Base-by-base conservation (phyloP, 2,797 vertebrate species). In the Pterois miles region DNA sequence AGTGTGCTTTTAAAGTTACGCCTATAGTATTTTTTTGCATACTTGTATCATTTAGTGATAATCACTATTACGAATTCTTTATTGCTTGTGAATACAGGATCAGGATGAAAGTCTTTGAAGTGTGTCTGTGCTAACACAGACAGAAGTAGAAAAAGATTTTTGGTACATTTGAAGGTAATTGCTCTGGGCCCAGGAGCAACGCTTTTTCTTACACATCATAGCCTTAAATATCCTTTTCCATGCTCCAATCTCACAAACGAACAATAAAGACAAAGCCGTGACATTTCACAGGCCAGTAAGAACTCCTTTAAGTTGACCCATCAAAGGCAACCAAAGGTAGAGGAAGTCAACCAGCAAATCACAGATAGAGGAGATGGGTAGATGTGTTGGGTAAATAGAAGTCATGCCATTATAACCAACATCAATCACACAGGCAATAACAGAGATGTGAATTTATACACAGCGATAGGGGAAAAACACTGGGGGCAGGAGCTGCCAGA, bases 241-340 rank as follows among this genome's bases (percentile, higher is more conserved):
- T 27, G 0, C 67, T 72, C 33, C 57, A 50, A 65, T 78, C 67
- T 85, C 66, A 60, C 57, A 80, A 82, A 83, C 22, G 22, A 77
- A 80, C 77, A 64, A 65, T 78, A 66, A 80, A 85, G 65, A 65
- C 53, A 69, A 79, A 66, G 74, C 65, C 64, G 86, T 83, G 86
- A 76, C 67, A 87, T 91, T 91, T 93, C 85, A 86, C 85, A 81
- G 60, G 40, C 52, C 33, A 33, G 74, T 71, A 74, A 85, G 63
- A 88, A 65, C 67, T 72, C 65, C 71, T 89, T 82, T 46, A 74
- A 78, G 70, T 64, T 76, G 60, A 82, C 65, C 74, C 82, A 88
- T 92, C 88, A 91, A 91, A 92, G 85, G 72, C 77, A 12, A 69
- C 82, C 71, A 76, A 81, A 78, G 65, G 52, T 71, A 78, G 71